phyloP scores from a whole-genome alignment of 2,113 vertebrate species.

The Archilochus colubris region DNA sequence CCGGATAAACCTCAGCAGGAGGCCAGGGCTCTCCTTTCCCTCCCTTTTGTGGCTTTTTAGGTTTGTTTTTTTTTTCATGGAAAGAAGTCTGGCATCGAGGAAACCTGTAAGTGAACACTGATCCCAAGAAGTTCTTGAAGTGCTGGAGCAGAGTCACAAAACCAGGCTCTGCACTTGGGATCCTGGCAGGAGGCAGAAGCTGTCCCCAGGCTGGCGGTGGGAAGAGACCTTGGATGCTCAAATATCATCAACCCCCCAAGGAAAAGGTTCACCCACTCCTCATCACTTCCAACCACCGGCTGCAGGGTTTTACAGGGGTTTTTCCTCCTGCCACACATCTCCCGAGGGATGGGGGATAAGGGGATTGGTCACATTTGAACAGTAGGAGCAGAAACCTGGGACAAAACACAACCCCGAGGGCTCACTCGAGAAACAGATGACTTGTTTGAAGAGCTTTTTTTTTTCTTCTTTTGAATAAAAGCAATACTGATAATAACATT shows the following conservation, averaged over 20 bases:
- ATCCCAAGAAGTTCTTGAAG: neutral
- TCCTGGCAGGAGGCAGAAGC: neutral
- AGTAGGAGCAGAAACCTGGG: neutral
- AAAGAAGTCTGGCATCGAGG: neutral
- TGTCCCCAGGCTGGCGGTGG: fast-evolving
- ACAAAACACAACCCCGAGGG: neutral
- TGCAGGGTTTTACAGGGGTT: neutral
- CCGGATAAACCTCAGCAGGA: neutral
- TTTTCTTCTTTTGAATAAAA: neutral
- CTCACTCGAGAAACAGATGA: slow-evolving; percentile 8
- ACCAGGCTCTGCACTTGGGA: neutral
- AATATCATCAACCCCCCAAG: too few relatives aligned
- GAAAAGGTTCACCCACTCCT: neutral
- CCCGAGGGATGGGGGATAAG: slow-evolving; percentile 13
- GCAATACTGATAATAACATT: neutral
- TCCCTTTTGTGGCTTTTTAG: neutral
- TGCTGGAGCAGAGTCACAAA: neutral
- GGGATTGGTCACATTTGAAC: neutral
- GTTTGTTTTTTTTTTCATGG: neutral
- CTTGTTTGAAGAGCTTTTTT: neutral
- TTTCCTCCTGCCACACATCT: neutral
- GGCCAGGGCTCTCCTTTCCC: neutral
- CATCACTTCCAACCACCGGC: neutral
- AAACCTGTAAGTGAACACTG: neutral
- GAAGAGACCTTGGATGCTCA: neutral